Evolutionary conservation across 2,888 invertebrate genomes (phyloP).

Genomic region (Pyrocoelia pectoralis): DNA sequence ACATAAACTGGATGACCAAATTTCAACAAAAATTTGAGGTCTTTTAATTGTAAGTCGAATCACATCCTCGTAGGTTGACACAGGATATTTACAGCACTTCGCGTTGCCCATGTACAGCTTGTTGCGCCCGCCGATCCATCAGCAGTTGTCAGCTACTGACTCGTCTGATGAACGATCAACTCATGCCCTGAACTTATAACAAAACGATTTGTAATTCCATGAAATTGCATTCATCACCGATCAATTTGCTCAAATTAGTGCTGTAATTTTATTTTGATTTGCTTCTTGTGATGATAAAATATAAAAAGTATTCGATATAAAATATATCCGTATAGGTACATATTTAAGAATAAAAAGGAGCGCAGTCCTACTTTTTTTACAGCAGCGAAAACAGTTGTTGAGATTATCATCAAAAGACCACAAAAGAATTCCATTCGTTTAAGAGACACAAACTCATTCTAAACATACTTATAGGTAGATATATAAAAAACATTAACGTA

Average conservation of each 20-base stretch:
- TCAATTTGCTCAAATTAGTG: conserved; percentile 19
- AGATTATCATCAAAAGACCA: conserved; percentile 1
- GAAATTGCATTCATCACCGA: conserved; percentile 29
- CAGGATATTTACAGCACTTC: conserved; percentile 35
- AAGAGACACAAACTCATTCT: neutral
- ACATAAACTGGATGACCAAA: conserved; percentile 10
- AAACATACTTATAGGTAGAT: neutral
- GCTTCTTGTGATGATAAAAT: neutral
- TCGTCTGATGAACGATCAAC: conserved; percentile 44
- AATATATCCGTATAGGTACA: neutral
- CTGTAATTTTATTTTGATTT: conserved; percentile 13
- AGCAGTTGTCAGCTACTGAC: conserved; percentile 50
- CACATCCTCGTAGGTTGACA: conserved; percentile 33
- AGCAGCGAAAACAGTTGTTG: neutral
- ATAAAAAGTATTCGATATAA: neutral
- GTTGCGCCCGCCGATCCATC: conserved; percentile 48
- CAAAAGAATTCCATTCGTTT: conserved; percentile 1
- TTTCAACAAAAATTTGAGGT: conserved; percentile 18
- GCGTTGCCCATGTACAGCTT: conserved; percentile 48
- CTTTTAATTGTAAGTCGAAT: conserved; percentile 29
- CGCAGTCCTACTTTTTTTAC: conserved; percentile 1
- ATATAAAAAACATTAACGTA: neutral
- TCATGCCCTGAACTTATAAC: conserved; percentile 34
- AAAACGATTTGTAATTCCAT: conserved; percentile 33
- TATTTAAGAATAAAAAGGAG: neutral